Base-by-base conservation (phyloP, 2,113 vertebrate species). In the Cephalopterus ornatus region DNA sequence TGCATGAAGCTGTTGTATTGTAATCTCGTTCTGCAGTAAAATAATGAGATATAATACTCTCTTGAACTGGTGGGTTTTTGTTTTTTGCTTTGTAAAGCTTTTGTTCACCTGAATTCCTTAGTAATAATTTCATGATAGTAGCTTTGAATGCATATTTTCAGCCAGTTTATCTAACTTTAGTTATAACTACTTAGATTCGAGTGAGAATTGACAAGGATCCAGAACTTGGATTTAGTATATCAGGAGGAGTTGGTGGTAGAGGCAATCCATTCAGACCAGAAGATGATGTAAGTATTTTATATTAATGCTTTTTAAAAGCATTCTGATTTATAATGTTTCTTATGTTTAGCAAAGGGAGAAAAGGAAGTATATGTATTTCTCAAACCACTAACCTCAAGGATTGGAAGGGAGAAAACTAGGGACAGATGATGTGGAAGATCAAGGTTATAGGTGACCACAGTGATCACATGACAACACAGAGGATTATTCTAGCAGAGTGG, bases 211-310 rank as follows among this genome's bases (percentile, higher is more conserved):
- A 99, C 97, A 99, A 99, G 97, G 99, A 99, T 96, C 99, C 99
- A 56, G 99, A 99, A 97, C 98, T 99, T 95, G 99, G 99, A 90
- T 99, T 99, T 98, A 99, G 99, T 97, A 99, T 99, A 98, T 99
- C 99, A 44, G 99, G 99, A 97, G 99, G 99, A 96, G 98, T 99
- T 50, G 99, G 99, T 63, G 99, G 99, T 26, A 99, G 99, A 97
- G 99, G 99, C 92, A 99, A 99, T 91, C 99, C 99, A 39, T 99
- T 99, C 95, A 99, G 96, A 91, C 99, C 99, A 74, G 99, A 99
- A 37, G 99, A 99, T 89, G 99, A 99, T 92, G 99, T 99, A 98
- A 97, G 98, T 97, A 94, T 96, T 96, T 75, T 79, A 55, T 65
- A 41, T 30, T 88, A 79, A 50, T 50, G 20, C 16, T 56, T 71